Percentiles rank a stretch among this genome's conserved stretches.
These are phyloP conservation scores for Ceryle rudis DNA, from an alignment of 2,797 vertebrate species.

Conservation along the genomic window DNA sequence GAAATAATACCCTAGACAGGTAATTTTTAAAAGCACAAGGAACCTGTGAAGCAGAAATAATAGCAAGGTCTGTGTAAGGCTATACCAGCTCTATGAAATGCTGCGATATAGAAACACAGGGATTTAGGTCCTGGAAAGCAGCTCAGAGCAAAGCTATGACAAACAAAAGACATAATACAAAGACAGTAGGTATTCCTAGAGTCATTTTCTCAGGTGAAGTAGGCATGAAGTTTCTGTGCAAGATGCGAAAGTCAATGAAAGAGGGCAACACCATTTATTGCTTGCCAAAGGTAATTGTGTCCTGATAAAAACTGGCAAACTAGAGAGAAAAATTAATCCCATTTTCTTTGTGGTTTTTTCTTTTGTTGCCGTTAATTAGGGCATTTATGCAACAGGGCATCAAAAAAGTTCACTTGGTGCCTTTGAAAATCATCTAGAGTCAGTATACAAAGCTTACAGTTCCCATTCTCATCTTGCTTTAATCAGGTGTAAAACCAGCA, in stretches of 20 bases:
- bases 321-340: neutral
- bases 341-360: neutral
- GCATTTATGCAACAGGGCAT: neutral
- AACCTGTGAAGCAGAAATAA: neutral
- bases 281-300: neutral
- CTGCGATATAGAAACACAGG: neutral
- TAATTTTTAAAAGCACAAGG: neutral
- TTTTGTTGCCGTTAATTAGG: neutral
- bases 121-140: neutral
- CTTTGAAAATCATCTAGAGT: slow-evolving; percentile 16
- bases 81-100: neutral
- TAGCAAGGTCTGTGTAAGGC: neutral
- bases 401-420: neutral
- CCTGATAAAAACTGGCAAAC: neutral
- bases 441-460: neutral
- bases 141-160: neutral
- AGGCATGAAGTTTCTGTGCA: neutral
- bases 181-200: neutral
- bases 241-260: neutral
- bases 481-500: neutral
- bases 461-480: neutral
- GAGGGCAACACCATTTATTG: neutral
- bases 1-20: neutral
- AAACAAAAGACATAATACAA: neutral
- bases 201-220: neutral